phyloP scores from a whole-genome alignment of 2,113 vertebrate species.

The Ailurus styani region DNA sequence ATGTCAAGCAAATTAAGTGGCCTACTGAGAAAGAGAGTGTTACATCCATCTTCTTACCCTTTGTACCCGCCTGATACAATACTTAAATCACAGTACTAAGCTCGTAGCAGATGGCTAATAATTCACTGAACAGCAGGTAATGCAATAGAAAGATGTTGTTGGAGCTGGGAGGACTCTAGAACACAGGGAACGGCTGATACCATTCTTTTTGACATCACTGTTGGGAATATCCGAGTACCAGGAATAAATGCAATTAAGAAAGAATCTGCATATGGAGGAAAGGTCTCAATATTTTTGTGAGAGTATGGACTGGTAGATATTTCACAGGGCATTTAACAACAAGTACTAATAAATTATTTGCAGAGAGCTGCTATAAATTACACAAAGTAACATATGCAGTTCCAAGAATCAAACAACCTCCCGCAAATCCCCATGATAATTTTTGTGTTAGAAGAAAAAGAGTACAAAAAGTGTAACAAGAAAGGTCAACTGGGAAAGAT shows the following conservation, averaged over 20 bases:
- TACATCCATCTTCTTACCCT: not conserved
- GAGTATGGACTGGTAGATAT: slow-evolving; percentile 1
- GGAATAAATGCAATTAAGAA: slow-evolving; percentile 13
- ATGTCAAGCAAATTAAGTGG: slow-evolving; percentile 39
- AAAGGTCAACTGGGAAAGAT: slow-evolving; percentile 50
- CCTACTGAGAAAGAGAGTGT: not conserved
- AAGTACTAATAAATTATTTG: slow-evolving; percentile 51
- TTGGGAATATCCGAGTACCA: not conserved
- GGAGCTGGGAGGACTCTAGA: not conserved
- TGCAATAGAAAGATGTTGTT: not conserved
- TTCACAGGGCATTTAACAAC: slow-evolving; percentile 34
- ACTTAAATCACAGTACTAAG: not conserved
- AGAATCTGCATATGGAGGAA: slow-evolving; percentile 1
- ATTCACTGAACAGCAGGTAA: not conserved
- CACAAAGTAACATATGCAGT: slow-evolving; percentile 34
- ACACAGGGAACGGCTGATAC: not conserved
- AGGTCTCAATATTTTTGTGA: not conserved
- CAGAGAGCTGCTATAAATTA: slow-evolving; percentile 50
- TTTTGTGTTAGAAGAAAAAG: slow-evolving; percentile 20
- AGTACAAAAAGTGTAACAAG: slow-evolving; percentile 21
- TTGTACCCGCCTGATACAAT: not conserved
- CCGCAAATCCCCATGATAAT: not conserved
- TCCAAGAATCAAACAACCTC: slow-evolving; percentile 48
- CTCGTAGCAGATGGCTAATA: slow-evolving; percentile 14
- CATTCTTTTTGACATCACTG: not conserved